These are phyloP conservation scores for Catocala sponsa DNA, from an alignment of 2,888 invertebrate species.

Conservation along the genomic window DNA sequence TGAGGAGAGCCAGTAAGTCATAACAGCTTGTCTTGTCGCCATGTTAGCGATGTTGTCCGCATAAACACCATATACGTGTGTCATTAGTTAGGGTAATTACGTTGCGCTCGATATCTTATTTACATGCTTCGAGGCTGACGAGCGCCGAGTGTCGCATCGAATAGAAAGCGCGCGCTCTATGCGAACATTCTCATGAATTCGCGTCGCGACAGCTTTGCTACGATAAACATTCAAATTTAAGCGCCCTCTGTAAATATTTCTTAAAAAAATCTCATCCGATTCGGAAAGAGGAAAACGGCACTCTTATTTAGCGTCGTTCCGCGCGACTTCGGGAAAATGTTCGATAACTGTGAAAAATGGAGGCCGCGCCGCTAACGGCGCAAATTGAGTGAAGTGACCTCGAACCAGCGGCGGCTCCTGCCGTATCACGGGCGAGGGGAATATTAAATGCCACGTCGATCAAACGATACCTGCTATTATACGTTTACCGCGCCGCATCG, in stretches of 20 bases:
- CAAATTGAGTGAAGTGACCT: conserved; percentile 81
- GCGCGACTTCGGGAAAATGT: conserved; percentile 63
- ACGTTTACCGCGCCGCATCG: conserved; percentile 37
- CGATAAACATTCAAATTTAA: too few species aligned
- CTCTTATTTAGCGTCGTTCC: conserved; percentile 76
- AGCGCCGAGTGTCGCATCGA: conserved; percentile 3
- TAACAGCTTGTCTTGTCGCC: conserved; percentile 41
- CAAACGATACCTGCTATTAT: conserved; percentile 53
- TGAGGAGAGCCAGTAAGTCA: conserved; percentile 49
- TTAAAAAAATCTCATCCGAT: conserved; percentile 27
- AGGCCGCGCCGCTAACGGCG: conserved; percentile 72
- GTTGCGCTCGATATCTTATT: conserved; percentile 55
- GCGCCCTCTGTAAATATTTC: conserved; percentile 2
- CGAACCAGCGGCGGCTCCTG: conserved; percentile 39
- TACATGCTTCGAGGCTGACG: conserved; percentile 50
- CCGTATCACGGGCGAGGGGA: conserved; percentile 43
- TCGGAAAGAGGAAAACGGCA: conserved; percentile 56
- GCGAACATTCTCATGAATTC: not conserved
- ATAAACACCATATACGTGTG: conserved; percentile 56
- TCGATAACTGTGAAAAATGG: conserved; percentile 84
- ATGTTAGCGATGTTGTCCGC: conserved; percentile 45
- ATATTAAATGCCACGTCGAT: conserved; percentile 49
- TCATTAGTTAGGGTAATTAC: conserved; percentile 61
- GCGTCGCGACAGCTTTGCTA: too few species aligned
- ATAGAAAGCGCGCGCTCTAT: not conserved